Base-by-base conservation (phyloP, 1,140 invertebrate species). In the Drosophila trapezifrons region DNA sequence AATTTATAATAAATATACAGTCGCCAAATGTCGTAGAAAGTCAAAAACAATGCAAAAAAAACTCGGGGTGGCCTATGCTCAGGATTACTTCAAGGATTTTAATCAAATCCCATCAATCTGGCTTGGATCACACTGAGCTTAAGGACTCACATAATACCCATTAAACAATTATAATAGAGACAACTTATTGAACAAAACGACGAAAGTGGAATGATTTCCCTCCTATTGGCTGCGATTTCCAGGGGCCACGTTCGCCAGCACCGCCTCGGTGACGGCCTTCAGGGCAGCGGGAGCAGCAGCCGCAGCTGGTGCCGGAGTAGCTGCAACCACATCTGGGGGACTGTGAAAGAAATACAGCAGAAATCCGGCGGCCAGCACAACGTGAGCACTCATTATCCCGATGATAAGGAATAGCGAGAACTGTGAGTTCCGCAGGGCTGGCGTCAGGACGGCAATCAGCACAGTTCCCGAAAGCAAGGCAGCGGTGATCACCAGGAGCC, bases 391-490 rank as follows among this genome's bases (percentile, higher is more conserved):
- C 29, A 97, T 83, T 40, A 97, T 95, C 27, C 94, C 93, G 25
- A 95, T 93, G 25, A 94, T 93, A 17, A 97, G 93, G 18, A 96
- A 93, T 15, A 96, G 81, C 73, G 93, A 96, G 92, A 94, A 95
- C 87, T 93, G 94, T 4, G 95, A 95, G 57, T 93, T 93, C 77
- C 93, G 94, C 43, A 98, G 93, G 1, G 96, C 95, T 9, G 97
- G 97, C 80, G 96, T 94, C 2, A 99, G 93, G 51, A 97, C 96
- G 32, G 96, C 94, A 25, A 98, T 93, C 17, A 99, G 93, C 20
- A 98, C 97, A 40, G 95, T 95, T 22, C 98, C 98, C 29, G 97
- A 98, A 6, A 98, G 91, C 29, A 95, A 91, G 15, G 96, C 95
- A 3, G 96, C 96, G 65, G 96, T 92, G 43, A 97, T 92, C 0